Evolutionary conservation across 2,797 vertebrate species (phyloP), one percentile per base, ranked within the genome.

Genomic region (Babyrousa celebensis): DNA sequence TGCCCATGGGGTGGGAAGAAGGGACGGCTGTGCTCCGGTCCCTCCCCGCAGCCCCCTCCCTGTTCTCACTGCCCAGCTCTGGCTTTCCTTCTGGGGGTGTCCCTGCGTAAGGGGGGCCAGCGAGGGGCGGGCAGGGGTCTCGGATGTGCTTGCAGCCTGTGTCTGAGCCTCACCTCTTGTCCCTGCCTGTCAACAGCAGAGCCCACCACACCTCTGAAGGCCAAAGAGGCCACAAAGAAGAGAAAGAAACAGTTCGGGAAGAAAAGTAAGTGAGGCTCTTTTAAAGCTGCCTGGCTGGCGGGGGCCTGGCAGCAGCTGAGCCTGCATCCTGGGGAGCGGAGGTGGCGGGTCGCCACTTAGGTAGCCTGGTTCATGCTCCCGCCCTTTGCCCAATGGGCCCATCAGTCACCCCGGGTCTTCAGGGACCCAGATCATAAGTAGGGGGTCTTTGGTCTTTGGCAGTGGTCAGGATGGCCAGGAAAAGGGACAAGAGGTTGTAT

Each of bases 241-340:
- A 98, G 97, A 89, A 98, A 98, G 97, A 98, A 98, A 95, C 98
- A 98, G 75, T 99, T 98, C 96, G 98, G 98, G 95, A 99, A 98
- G 97, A 99, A 98, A 98, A 98, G 98, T 99, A 97, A 99, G 98
- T 98, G 94, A 52, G 32, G 21, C 16, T 29, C 12, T n/a, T n/a
- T n/a, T 25, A 3, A 15, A 25, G 67, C 10, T 11, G 7, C 54
- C 60, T 8, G 36, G 85, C 68, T 40, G 25, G 15, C 2, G 21
- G 70, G 72, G 85, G 0, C 48, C 54, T 1, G 23, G 23, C 29
- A 14, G 18, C 63, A 3, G 48, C 52, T 4, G 63, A 40, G 40
- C 70, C 77, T 58, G 15, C 27, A 15, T 40, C 60, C 25, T 54
- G 21, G 82, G 48, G 65, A 27, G 23, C 10, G 0, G 63, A 20